Base-by-base conservation (phyloP, 2,113 vertebrate species). In the Vulpes ferrilata region DNA sequence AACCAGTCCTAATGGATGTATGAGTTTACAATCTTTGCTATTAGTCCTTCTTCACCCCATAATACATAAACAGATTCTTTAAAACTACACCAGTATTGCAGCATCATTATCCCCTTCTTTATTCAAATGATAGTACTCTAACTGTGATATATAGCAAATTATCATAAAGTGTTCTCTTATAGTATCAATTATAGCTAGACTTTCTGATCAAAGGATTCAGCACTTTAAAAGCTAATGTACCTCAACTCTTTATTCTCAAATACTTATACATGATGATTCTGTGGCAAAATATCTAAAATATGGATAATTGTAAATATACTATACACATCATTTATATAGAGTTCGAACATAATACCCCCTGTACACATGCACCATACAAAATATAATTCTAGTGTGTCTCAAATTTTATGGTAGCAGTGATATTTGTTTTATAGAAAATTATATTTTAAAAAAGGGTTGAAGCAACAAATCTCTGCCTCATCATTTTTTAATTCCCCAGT, bases 241-340 rank as follows among this genome's bases (percentile, higher is more conserved):
- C 17, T 88, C 51, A 82, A 30, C 16, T 92, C 25, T 65, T 67
- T 83, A 85, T 55, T 85, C 64, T 69, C 80, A 94, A 95, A 53
- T 95, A 81, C 89, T 84, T 73, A 80, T 86, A 84, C 88, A 51
- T 93, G 71, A 2, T 87, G 69, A 96, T 55, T 90, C 78, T 67
- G 48, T n/a, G 12, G 5, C 23, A 35, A 13, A 92, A 55, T 51
- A 93, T 82, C 17, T 76, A 89, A 93, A 67, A 69, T 92, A 79
- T 35, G 5, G 38, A 64, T 53, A 62, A 11, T 43, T 87, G 15
- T 88, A 81, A 79, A 90, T 94, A 76, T 80, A 67, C 7, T 43
- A 20, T 79, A 30, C 17, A 92, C 4, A 78, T 38, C 7, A 71
- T 90, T 84, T 94, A 62, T 74, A 67, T 79, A 67, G 12, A 85